A percentile compares a stretch with the other conserved stretches of the same genome.
These are phyloP conservation scores for Hyposmocoma kahamanoa DNA, from an alignment of 1,140 invertebrate genomes.

Conservation along the genomic window DNA sequence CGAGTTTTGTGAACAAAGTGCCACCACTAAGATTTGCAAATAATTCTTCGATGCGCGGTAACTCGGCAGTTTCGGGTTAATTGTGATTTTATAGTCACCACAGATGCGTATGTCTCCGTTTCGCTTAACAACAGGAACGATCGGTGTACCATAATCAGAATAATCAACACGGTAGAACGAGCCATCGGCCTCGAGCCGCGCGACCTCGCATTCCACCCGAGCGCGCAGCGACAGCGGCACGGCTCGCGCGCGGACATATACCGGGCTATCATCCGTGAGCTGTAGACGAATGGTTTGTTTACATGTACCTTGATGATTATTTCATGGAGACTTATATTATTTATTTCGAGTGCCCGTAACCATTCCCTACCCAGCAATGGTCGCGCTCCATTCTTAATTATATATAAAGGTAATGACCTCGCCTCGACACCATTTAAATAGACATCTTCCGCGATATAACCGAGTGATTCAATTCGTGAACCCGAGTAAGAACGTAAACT, in stretches of 20 bases:
- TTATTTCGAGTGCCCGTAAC: not conserved
- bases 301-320: conserved; percentile 9
- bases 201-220: not conserved
- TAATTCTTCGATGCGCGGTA: not conserved
- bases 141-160: not conserved
- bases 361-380: conserved; percentile 1
- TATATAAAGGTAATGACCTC: not conserved
- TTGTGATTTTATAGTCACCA: conserved; percentile 2
- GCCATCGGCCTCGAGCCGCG: not conserved
- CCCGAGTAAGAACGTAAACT: conserved; percentile 10
- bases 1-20: not conserved
- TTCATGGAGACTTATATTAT: too few relatives aligned
- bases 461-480: conserved; percentile 11
- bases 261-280: not conserved
- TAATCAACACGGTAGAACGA: not conserved
- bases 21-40: not conserved
- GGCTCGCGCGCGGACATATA: not conserved
- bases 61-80: conserved; percentile 9
- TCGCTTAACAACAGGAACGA: not conserved
- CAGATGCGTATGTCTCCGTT: not conserved
- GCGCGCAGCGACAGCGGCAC: not conserved
- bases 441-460: conserved; percentile 11
- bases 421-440: too few relatives aligned
- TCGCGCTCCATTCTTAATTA: not conserved
- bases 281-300: not conserved